Evolutionary conservation across 2,888 invertebrate species (phyloP), one percentile per base, ranked within the genome.

Genomic region (Osmoderma eremita): DNA sequence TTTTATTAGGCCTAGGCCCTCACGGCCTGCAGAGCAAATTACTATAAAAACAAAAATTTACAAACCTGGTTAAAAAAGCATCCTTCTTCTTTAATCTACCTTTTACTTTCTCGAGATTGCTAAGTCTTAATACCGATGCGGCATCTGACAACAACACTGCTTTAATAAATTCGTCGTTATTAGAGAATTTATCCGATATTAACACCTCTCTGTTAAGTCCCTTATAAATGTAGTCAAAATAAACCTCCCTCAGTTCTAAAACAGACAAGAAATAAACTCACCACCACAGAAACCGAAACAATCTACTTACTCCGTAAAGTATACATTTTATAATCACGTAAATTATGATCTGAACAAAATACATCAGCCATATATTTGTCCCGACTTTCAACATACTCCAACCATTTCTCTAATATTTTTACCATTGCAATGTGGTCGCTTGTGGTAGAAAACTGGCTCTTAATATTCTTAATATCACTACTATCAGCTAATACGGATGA

Each of bases 361-460:
- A 68, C 69, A 2, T 81, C 79, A 0, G 79, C 77, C 0, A 67
- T 75, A 0, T 63, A 17, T 49, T 74, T 67, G 0, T 82, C 81
- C 0, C 73, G 72, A n/a, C 79, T 75, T 0, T 78, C 73, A 0
- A 75, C 54, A 4, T 75, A 71, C 0, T 80, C 76, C 18, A 85
- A 81, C 82, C 85, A 89, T 63, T 86, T 83, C 8, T 84, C 80
- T 69, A 86, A 87, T 6, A 90, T 75, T 78, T 84, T 80, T 73
- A 87, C 84, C 12, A 88, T 53, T 0, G 90, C 87, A 12, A 86
- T 75, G 78, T 91, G 90, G 77, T 91, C 91, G 2, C 90, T 91
- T 0, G 81, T 82, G 0, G 81, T 67, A 64, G 84, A 86, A 77
- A 82, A 88, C 3, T 78, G 72, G 1, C 77, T 74, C 77, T 90